Evolutionary conservation across 2,113 vertebrate genomes (phyloP).

Genomic region (Tachysurus vachellii): DNA sequence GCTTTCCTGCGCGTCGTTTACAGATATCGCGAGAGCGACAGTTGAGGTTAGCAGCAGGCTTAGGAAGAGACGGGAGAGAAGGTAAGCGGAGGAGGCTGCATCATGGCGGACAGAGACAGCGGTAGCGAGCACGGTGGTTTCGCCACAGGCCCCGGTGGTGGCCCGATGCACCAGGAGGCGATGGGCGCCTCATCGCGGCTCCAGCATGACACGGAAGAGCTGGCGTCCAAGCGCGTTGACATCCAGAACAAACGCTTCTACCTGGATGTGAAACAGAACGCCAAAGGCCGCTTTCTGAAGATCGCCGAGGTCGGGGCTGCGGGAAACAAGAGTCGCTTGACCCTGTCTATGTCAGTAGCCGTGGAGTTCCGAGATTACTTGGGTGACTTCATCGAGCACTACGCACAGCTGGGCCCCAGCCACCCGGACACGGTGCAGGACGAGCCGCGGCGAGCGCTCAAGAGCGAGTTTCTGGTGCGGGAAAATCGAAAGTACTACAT

Average conservation of each 20-base stretch:
- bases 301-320: conserved; percentile 94
- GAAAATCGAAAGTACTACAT: conserved; percentile 99
- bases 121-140: conserved; percentile 92
- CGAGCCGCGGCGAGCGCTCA: conserved; percentile 93
- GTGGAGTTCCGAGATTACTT: conserved; percentile 98
- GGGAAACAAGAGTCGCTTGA: conserved; percentile 92
- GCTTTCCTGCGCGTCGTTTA: conserved; percentile 32
- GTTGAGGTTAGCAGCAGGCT: conserved; percentile 74
- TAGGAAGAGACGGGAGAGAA: conserved; percentile 85
- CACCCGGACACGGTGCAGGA: conserved; percentile 92
- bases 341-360: conserved; percentile 94
- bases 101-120: conserved; percentile 97
- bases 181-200: conserved; percentile 83
- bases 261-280: conserved; percentile 95
- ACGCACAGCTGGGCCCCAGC: conserved; percentile 94
- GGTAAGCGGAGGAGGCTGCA: conserved; percentile 85
- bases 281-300: conserved; percentile 96
- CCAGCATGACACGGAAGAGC: conserved; percentile 95
- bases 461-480: conserved; percentile 98
- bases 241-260: conserved; percentile 98
- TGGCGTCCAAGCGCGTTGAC: conserved; percentile 93
- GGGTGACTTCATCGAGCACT: conserved; percentile 99
- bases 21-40: conserved; percentile 88
- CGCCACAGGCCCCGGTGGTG: conserved; percentile 78
- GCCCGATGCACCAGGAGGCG: conserved; percentile 79